Percentiles rank a stretch among this genome's conserved stretches.
Evolutionary conservation across 2,888 invertebrate genomes (phyloP).

Genomic region (Ophioninae sp.): DNA sequence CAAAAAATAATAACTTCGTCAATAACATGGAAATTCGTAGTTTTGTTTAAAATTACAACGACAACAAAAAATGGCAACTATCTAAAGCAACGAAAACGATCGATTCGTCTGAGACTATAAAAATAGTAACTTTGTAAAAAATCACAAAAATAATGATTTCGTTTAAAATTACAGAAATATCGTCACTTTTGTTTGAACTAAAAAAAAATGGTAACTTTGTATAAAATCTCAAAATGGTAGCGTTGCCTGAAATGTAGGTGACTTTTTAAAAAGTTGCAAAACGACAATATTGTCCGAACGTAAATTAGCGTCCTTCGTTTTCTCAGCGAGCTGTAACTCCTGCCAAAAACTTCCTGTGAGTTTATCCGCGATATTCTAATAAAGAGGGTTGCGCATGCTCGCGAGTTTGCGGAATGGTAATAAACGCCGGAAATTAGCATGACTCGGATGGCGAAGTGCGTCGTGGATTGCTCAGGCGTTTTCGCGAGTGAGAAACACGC

Average conservation of each 20-base stretch:
- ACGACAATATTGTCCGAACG: too few species aligned
- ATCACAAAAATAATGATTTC: background rate
- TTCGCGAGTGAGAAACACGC: conserved; percentile 49
- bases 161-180: background rate
- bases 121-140: background rate
- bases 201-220: too few species aligned
- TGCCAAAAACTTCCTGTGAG: background rate
- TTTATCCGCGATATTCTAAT: background rate
- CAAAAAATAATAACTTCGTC: too few species aligned
- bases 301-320: background rate
- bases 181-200: too few species aligned
- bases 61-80: too few species aligned
- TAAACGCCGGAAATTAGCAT: conserved; percentile 65
- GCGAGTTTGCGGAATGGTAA: conserved; percentile 41
- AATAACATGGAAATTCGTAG: too few species aligned
- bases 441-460: conserved; percentile 36
- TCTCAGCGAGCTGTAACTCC: background rate
- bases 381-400: conserved; percentile 28
- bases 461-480: conserved; percentile 40
- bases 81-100: too few species aligned
- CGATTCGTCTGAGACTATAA: background rate
- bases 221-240: too few species aligned
- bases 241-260: too few species aligned
- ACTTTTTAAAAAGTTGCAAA: too few species aligned
- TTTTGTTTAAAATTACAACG: too few species aligned